Percentiles rank a stretch among this genome's conserved stretches.
These are phyloP conservation scores for Pachycephala philippinensis DNA, from an alignment of 2,113 vertebrate species.

Conservation along the genomic window DNA sequence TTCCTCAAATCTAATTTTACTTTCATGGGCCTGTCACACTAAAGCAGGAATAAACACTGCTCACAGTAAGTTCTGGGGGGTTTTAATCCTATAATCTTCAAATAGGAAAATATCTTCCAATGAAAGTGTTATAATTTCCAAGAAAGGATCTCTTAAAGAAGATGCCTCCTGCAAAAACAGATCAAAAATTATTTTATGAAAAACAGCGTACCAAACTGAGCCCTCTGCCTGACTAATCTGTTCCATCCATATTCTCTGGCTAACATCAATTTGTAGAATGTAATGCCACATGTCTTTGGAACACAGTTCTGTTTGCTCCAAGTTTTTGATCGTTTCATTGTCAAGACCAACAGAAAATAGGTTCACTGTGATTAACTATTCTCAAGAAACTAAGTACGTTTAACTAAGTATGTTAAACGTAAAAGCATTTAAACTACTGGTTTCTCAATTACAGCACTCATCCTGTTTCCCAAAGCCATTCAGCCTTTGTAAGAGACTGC, in stretches of 20 bases:
- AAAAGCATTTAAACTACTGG: neutral
- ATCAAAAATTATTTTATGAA: neutral
- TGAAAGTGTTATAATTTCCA: neutral
- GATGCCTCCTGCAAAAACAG: neutral
- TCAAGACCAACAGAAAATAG: neutral
- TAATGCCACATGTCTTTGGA: neutral
- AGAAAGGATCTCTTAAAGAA: neutral
- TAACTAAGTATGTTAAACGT: neutral
- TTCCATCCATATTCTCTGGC: neutral
- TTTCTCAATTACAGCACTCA: neutral
- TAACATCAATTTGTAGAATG: neutral
- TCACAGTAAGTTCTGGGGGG: rapidly evolving
- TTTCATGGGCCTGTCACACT: neutral
- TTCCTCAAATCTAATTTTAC: neutral
- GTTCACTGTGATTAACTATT: neutral
- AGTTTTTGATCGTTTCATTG: neutral
- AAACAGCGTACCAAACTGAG: neutral
- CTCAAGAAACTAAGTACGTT: too few relatives aligned
- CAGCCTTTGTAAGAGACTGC: neutral
- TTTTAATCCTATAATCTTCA: neutral
- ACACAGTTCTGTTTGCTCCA: neutral
- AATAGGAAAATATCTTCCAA: neutral
- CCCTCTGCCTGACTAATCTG: neutral
- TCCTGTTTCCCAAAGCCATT: neutral
- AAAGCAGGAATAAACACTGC: neutral